Evolutionary conservation across 2,113 vertebrate genomes (phyloP), one percentile per base, ranked within the genome.

Genomic region (Pholis gunnellus): DNA sequence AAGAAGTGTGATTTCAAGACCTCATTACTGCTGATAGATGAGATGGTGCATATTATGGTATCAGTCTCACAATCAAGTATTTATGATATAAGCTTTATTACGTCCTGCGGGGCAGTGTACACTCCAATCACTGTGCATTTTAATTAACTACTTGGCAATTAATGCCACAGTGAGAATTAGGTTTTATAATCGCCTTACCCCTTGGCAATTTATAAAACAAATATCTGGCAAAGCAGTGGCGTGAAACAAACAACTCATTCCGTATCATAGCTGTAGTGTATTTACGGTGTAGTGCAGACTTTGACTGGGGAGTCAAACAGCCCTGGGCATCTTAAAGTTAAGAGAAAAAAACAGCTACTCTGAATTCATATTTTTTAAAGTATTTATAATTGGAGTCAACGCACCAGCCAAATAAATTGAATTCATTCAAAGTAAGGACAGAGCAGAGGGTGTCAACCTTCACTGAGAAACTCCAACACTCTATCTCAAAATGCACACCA

Each of bases 121-220:
- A 61, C 84, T 42, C 86, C 82, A 83, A 83, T 93, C 88, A 78
- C 57, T 75, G 67, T 93, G 90, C 88, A 90, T 94, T 94, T 94
- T 94, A 94, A 94, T 94, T 91, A 95, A 93, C 90, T 90, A 86
- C 89, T 92, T 89, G 89, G 90, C 90, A 94, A 94, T 93, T 94
- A 93, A 93, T 92, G 93, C 91, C 89, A 90, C 90, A 89, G 86
- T 88, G 86, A 87, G 89, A 93, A 93, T 93, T 91, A 89, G 88
- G 82, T 79, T 89, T 84, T 81, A 88, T 94, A 94, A 94, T 93
- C 93, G 80, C 88, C 86, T 92, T 93, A 91, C 71, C 90, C 90
- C 82, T 36, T 70, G 84, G 89, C 82, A 77, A 89, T 94, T 92
- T 91, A 88, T 88, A 90, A 89, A 94, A 90, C 86, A 94, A 90